Evolutionary conservation across 1,140 invertebrate genomes (phyloP).

Genomic region (Elymnias hypermnestra): DNA sequence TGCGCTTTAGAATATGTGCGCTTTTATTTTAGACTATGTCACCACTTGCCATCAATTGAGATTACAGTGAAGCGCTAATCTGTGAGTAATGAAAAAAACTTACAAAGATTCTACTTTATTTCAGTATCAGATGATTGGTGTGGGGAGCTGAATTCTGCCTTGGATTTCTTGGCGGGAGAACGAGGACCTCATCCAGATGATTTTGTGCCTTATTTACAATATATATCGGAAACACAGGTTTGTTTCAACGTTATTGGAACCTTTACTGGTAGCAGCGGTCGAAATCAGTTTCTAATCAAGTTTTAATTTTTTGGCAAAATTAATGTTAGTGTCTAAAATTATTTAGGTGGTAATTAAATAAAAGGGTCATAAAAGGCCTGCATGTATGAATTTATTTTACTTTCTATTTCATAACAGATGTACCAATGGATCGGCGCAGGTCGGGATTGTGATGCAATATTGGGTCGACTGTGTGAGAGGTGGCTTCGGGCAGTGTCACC

Average conservation of each 20-base stretch:
- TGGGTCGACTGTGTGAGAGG: slow-evolving; percentile 84
- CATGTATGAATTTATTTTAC: neutral
- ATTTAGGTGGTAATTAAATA: too few species aligned
- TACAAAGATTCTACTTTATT: too few species aligned
- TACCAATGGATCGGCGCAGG: slow-evolving; percentile 98
- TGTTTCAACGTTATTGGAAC: slow-evolving; percentile 6
- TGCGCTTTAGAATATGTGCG: too few species aligned
- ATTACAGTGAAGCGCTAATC: too few species aligned
- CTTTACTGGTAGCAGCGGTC: too few species aligned
- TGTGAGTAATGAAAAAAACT: too few species aligned
- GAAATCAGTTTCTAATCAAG: too few species aligned
- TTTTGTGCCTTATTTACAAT: slow-evolving; percentile 95
- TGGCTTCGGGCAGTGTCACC: slow-evolving; percentile 78
- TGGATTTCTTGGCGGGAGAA: slow-evolving; percentile 93
- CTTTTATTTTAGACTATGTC: too few species aligned
- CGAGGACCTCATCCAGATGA: slow-evolving; percentile 89
- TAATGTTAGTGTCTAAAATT: too few species aligned
- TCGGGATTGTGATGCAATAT: slow-evolving; percentile 89
- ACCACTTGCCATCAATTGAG: too few species aligned
- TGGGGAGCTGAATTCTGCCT: slow-evolving; percentile 84
- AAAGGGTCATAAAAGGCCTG: too few species aligned
- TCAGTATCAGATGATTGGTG: slow-evolving; percentile 85
- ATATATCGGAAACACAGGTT: slow-evolving; percentile 80
- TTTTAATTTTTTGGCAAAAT: too few species aligned
- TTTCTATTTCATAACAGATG: slow-evolving; percentile 55